Evolutionary conservation across 2,113 vertebrate species (phyloP), one percentile per base, ranked within the genome.

Genomic region (Plestiodon gilberti): DNA sequence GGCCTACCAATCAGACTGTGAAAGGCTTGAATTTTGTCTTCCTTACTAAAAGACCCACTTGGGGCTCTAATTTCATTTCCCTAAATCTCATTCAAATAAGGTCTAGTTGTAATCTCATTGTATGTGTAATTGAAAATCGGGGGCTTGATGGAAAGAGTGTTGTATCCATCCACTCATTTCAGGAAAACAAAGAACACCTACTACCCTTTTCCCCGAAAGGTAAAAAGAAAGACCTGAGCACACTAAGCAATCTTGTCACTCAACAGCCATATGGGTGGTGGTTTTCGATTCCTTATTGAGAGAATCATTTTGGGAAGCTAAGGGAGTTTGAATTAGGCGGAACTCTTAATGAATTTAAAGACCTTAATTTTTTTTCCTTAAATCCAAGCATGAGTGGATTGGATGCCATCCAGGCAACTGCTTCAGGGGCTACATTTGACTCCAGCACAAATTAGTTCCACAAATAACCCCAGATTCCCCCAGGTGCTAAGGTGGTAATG

Each of bases 91-190:
- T 74, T 67, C 40, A 79, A 67, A 43, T 84, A 91, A 86, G 81
- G n/a, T 76, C 55, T 78, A 81, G 87, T 78, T 89, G 48, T 83
- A 92, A 90, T 86, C 70, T 71, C 1, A 10, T 88, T 83, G 25
- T 90, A 43, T 6, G 2, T 88, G 55, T 75, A 94, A 94, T 90
- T 93, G 85, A 88, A 93, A 81, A 81, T 43, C 43, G 61, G 43
- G 78, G 40, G 69, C 69, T 81, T 67, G 90, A 85, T 91, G 88
- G 89, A 88, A 79, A 18, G 38, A 73, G 30, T 73, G 57, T 14
- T 7, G 30, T 89, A 93, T 84, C 88, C 92, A 78, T 93, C 87
- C 85, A 70, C 85, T 92, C 86, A 92, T 94, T 92, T 92, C 91
- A 86, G 83, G n/a, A 89, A 70, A 2, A 48, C 43, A 48, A 48